Evolutionary conservation across 2,113 vertebrate species (phyloP), one percentile per base, ranked within the genome.

Genomic region (Sebastes schlegelii): DNA sequence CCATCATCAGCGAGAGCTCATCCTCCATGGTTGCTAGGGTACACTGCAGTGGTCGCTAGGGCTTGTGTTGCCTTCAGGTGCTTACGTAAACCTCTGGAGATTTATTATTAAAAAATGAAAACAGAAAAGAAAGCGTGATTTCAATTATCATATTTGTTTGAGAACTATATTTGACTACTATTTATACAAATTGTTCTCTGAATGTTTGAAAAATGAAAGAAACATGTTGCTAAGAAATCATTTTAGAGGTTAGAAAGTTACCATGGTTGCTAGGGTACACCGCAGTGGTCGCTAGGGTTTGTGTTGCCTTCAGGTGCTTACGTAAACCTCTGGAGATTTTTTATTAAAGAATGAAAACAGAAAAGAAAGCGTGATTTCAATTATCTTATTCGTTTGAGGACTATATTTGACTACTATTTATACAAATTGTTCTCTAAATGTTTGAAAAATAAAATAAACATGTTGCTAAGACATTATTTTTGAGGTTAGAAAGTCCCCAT

Each of bases 11-110:
- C 4, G 2, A 34, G 5, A 6, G 19, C 40, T 80, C 40, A 7
- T 61, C 34, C 76, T 82, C 84, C 84, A 83, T 90, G 87, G 89
- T 91, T 91, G 84, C 87, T 90, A 91, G 0, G 79, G 85, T 62
- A 81, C 26, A 68, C 58, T 11, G 49, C 8, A 0, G 4, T n/a
- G 74, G 93, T 93, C 88, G 85, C 91, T 79, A 91, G 51, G 80
- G 43, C 10, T 2, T 0, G 16, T 43, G 84, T 17, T 90, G 86
- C 87, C 9, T 83, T 89, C 71, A 86, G 0, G 76, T 2, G 7
- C 66, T 8, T 14, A 1, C 1, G n/a, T 58, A 58, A 40, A 14
- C 9, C 63, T 65, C n/a, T 65, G 42, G 0, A 45, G 16, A 45
- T 52, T 7, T 3, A 2, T 4, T 11, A 7, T 2, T 16, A 8